Evolutionary conservation across 2,888 invertebrate species (phyloP).

Genomic region (Cremastinae sp.): DNA sequence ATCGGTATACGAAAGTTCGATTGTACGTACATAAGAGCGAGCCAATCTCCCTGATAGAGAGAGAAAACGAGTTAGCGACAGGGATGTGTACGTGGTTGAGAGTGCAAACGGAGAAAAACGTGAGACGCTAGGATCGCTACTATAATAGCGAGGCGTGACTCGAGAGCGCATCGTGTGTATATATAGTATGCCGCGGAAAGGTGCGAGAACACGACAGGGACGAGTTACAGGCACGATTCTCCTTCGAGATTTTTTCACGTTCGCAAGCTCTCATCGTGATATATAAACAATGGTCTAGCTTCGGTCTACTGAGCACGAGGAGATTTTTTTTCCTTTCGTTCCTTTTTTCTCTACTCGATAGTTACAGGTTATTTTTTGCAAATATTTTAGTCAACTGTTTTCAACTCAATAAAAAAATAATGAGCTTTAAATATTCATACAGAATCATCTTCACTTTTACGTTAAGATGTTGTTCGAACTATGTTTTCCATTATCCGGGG

Average conservation of each 20-base stretch:
- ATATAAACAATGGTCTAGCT: constrained; percentile 36
- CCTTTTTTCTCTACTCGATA: neutral
- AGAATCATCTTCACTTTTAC: too few relatives aligned
- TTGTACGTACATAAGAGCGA: neutral
- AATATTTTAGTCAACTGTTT: too few relatives aligned
- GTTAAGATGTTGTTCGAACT: too few relatives aligned
- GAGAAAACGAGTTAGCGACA: neutral
- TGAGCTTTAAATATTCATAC: too few relatives aligned
- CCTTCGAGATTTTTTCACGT: constrained; percentile 55
- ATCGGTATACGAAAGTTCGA: neutral
- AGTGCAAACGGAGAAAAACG: constrained; percentile 56
- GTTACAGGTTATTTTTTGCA: too few relatives aligned
- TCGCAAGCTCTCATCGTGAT: constrained; percentile 38
- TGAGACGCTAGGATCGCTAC: constrained; percentile 46
- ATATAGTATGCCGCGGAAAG: neutral
- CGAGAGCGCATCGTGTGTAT: constrained; percentile 26
- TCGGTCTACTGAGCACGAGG: constrained; percentile 27
- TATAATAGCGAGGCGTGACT: constrained; percentile 58
- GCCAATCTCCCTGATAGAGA: neutral
- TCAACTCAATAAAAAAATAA: too few relatives aligned
- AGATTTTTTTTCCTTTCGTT: neutral
- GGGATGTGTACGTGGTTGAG: constrained; percentile 47
- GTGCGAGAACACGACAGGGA: constrained; percentile 16
- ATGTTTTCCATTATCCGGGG: too few relatives aligned
- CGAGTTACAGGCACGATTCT: constrained; percentile 33